These are phyloP conservation scores for Chamaea fasciata DNA, from an alignment of 2,113 vertebrate genomes.

Conservation along the genomic window DNA sequence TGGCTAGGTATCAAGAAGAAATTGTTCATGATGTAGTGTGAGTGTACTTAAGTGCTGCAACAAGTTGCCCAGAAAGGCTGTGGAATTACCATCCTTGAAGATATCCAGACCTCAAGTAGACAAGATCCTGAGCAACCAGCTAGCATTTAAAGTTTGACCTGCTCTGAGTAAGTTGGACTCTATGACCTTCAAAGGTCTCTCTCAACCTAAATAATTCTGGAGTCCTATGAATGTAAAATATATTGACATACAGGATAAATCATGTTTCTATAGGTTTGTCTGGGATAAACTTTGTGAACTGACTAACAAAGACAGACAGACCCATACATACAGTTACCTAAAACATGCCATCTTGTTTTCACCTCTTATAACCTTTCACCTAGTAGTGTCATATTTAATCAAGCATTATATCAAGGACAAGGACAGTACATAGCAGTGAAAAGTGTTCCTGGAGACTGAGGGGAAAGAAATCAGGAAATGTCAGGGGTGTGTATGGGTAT, in stretches of 20 bases:
- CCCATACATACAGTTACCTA: not conserved
- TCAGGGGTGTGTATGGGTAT: fast-evolving
- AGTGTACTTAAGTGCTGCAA: not conserved
- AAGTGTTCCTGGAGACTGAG: not conserved
- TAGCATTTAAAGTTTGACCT: not conserved
- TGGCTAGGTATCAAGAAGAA: not conserved
- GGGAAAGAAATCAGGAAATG: not conserved
- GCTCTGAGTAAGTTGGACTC: not conserved
- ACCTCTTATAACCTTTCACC: not conserved
- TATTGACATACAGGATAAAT: not conserved
- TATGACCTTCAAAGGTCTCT: not conserved
- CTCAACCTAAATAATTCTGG: not conserved
- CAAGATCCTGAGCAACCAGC: not conserved
- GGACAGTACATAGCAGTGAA: not conserved
- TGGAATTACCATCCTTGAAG: not conserved
- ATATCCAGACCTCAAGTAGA: not conserved
- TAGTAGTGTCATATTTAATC: not conserved
- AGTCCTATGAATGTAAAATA: not conserved
- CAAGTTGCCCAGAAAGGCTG: not conserved
- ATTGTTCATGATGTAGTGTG: not conserved
- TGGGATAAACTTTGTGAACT: not conserved
- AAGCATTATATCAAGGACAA: not conserved
- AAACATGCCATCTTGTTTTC: not conserved
- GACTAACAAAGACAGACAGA: not conserved
- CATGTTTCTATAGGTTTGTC: not conserved